Conservation (phyloP, 2,113 vertebrate species). For the Hyperoodon ampullatus region DNA sequence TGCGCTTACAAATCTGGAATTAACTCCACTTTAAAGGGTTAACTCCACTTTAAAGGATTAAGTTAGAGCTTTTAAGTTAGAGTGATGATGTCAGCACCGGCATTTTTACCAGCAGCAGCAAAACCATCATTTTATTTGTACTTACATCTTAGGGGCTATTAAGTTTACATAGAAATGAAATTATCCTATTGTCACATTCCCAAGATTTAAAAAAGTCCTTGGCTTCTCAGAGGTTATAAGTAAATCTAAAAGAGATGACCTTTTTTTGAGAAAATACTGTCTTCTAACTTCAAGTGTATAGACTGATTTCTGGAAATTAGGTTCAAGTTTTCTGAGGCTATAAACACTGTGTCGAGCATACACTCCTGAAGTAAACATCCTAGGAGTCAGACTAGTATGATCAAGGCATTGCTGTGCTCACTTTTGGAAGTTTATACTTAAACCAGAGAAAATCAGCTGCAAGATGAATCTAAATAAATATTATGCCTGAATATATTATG, state of each 20-base stretch:
- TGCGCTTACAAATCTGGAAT: background rate
- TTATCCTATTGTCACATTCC: background rate
- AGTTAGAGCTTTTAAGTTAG: background rate
- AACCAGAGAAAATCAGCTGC: background rate
- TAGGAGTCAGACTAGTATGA: background rate
- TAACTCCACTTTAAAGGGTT: background rate
- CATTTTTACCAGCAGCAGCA: background rate
- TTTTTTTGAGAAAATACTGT: background rate
- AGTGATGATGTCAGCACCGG: background rate
- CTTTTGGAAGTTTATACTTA: background rate
- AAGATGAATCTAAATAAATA: slow-evolving; percentile 34
- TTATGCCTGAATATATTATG: background rate
- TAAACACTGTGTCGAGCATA: background rate
- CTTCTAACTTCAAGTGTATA: background rate
- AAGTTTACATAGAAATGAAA: background rate
- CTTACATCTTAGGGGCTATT: background rate
- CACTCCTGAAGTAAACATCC: background rate
- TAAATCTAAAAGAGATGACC: background rate
- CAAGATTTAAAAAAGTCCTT: background rate
- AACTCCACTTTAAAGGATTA: background rate
- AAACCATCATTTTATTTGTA: background rate
- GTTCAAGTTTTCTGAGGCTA: background rate
- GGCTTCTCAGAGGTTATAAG: background rate
- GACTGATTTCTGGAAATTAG: background rate
- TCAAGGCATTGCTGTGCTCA: background rate